Evolutionary conservation across 1,140 invertebrate genomes (phyloP).

Genomic region (Metopolophium dirhodum): DNA sequence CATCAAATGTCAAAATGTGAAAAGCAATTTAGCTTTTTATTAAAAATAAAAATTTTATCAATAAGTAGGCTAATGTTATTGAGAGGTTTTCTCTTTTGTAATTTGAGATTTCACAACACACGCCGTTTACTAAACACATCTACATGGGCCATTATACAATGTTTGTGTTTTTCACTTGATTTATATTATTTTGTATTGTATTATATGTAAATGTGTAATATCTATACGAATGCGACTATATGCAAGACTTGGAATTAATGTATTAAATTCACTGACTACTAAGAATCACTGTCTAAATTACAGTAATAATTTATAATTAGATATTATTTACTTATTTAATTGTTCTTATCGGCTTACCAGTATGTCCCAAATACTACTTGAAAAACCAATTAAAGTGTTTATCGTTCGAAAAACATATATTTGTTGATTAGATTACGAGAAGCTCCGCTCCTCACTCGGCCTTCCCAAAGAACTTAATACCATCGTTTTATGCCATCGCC

Average conservation of each 20-base stretch:
- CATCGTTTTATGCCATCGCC: conserved; percentile 15
- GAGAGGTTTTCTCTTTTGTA: neutral
- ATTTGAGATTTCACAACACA: neutral
- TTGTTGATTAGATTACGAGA: conserved; percentile 48
- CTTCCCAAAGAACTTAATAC: neutral
- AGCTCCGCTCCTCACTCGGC: neutral
- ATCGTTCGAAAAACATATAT: conserved; percentile 50
- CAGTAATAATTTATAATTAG: conserved; percentile 53
- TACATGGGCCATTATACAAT: neutral
- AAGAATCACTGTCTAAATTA: conserved; percentile 37
- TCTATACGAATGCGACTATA: neutral
- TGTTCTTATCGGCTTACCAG: conserved; percentile 53
- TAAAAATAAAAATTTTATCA: neutral
- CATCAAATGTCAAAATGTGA: no score
- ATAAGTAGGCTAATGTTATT: neutral
- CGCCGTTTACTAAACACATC: neutral
- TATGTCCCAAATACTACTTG: conserved; percentile 49
- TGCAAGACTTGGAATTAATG: neutral
- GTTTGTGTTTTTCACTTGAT: neutral
- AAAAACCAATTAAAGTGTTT: conserved; percentile 56
- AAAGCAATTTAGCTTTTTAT: no score
- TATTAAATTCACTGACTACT: conserved; percentile 10
- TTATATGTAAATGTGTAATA: neutral
- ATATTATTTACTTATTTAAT: conserved; percentile 56
- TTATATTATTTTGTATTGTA: neutral